These are phyloP conservation scores for Slavum lentiscoides DNA, from an alignment of 2,888 invertebrate genomes.

Conservation along the genomic window DNA sequence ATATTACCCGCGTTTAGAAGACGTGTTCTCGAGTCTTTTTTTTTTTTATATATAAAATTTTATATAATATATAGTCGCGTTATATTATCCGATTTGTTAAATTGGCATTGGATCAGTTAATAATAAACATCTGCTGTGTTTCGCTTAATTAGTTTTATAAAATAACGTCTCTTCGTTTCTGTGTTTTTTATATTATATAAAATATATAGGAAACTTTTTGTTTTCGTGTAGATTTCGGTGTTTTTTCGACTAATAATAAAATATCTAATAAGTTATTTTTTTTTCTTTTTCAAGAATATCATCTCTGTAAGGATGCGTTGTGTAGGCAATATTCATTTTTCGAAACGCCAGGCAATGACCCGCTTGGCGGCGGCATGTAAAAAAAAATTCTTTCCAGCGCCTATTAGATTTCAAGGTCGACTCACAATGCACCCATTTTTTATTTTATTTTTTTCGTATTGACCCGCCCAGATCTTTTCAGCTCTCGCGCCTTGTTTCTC, in stretches of 20 bases:
- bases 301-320: background rate
- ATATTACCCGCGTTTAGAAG: too few relatives aligned
- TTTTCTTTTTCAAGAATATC: constrained; percentile 5
- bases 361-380: constrained; percentile 24
- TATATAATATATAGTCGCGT: too few relatives aligned
- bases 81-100: too few relatives aligned
- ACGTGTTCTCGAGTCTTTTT: too few relatives aligned
- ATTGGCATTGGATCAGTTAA: too few relatives aligned
- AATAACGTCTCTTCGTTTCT: too few relatives aligned
- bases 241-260: background rate
- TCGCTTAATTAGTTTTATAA: too few relatives aligned
- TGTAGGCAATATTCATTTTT: constrained; percentile 29
- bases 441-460: background rate
- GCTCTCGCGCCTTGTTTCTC: constrained; percentile 12
- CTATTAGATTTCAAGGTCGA: constrained; percentile 37
- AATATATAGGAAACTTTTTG: too few relatives aligned
- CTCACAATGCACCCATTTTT: constrained; percentile 22
- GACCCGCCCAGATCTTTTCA: constrained; percentile 19
- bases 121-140: too few relatives aligned
- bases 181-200: too few relatives aligned
- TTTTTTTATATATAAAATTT: too few relatives aligned
- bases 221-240: background rate
- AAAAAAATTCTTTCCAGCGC: constrained; percentile 24
- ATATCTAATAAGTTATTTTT: too few relatives aligned
- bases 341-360: constrained; percentile 27